Evolutionary conservation across 2,888 invertebrate species (phyloP), one percentile per base, ranked within the genome.

Genomic region (Netelia virgata): DNA sequence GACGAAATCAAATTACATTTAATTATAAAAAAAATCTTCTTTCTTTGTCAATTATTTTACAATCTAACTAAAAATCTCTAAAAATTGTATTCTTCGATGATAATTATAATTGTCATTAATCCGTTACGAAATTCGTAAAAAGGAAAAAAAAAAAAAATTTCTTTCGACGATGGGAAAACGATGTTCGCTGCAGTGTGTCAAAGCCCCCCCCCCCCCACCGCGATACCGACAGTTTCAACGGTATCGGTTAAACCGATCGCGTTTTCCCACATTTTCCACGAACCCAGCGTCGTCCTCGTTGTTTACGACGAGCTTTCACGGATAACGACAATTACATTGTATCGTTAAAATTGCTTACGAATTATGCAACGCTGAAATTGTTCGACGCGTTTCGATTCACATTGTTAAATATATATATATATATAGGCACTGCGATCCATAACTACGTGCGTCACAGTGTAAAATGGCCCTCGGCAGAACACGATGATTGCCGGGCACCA

Each of bases 391-490:
- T 28, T 28, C 28, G 28, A 28, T 28, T 28, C 5, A 10, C 28
- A 61, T 16, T 36, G 53, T n/a, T 3, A n/a, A n/a, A n/a, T n/a
- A n/a, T 3, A 1, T 3, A 23, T 23, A 18, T 18, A 16, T 61
- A 61, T 61, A 53, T 28, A 47, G 16, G 28, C 23, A 3, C 23
- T 23, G 23, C 59, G 3, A 20, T 11, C 73, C 6, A 23, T 61
- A 53, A 63, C 66, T 36, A 55, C n/a, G 20, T 36, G 63, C 53
- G 64, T 72, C 64, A 41, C 9, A 55, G 47, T 41, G 43, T 16
- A 64, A 70, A 70, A 64, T 16, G 41, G 78, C 43, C 36, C 70
- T 66, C 23, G 55, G 57, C 57, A 59, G 59, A 66, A 66, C 79
- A 59, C 64, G 66, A 79, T 79, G 64, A 72, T 79, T 72, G 57